Conservation (phyloP, 2,888 invertebrate genomes). For the Sarcophaga carnaria region DNA sequence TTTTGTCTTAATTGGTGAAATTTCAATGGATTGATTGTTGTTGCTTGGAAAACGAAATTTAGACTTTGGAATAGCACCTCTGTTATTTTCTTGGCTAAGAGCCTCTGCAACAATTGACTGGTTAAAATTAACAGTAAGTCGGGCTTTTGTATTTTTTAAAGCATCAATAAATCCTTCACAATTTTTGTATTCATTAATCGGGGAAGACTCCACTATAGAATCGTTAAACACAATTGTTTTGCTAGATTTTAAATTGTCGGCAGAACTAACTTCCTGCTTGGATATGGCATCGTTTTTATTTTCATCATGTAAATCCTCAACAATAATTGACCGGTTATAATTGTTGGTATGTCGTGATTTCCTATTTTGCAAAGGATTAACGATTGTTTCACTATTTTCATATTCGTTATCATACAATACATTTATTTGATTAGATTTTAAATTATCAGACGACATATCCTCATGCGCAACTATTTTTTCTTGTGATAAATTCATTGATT, state of each 20-base stretch:
- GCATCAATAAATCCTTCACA: neutral
- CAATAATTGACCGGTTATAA: neutral
- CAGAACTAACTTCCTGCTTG: too few relatives aligned
- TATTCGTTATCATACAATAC: neutral
- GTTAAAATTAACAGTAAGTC: slow-evolving; percentile 7
- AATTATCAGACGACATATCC: neutral
- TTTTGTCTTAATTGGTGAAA: neutral
- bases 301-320: too few relatives aligned
- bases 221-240: too few relatives aligned
- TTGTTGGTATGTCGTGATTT: neutral
- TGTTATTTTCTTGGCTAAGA: slow-evolving; percentile 13
- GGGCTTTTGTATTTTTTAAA: neutral
- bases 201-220: neutral
- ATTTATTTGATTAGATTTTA: neutral
- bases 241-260: neutral
- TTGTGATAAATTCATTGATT: slow-evolving; percentile 21
- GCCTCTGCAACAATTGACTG: neutral
- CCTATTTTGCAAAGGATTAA: neutral
- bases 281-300: too few relatives aligned
- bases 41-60: slow-evolving; percentile 4
- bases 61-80: slow-evolving; percentile 16
- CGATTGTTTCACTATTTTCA: neutral
- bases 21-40: slow-evolving; percentile 33
- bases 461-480: neutral
- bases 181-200: neutral